These are phyloP conservation scores for Diarsia rubi DNA, from an alignment of 2,888 invertebrate species.

Conservation along the genomic window DNA sequence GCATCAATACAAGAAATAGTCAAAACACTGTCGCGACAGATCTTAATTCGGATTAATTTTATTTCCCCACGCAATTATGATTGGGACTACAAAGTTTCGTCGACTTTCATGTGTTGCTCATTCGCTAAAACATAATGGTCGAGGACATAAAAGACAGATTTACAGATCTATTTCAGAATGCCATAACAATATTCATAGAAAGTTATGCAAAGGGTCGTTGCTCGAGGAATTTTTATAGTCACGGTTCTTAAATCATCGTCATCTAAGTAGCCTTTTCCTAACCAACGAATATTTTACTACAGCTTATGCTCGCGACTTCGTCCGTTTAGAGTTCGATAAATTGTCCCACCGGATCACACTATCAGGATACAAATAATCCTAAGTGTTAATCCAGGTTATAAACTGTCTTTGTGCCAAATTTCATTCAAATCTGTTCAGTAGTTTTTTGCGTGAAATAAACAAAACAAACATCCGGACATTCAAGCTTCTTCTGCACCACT, in stretches of 20 bases:
- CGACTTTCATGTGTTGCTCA: conserved; percentile 55
- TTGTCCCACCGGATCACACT: too few relatives aligned
- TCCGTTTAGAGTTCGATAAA: too few relatives aligned
- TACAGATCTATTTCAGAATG: conserved; percentile 54
- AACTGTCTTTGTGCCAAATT: too few relatives aligned
- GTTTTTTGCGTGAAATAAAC: too few relatives aligned
- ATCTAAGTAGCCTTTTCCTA: background rate
- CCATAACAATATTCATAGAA: conserved; percentile 56
- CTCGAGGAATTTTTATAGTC: conserved; percentile 6
- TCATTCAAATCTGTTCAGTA: too few relatives aligned
- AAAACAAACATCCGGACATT: too few relatives aligned
- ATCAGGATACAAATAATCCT: too few relatives aligned
- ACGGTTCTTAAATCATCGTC: background rate
- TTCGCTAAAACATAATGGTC: conserved; percentile 57
- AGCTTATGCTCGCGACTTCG: too few relatives aligned
- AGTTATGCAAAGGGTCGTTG: conserved; percentile 37
- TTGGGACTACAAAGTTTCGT: conserved; percentile 56
- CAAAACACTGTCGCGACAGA: conserved; percentile 41
- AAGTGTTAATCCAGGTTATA: too few relatives aligned
- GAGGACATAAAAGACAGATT: conserved; percentile 49
- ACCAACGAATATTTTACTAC: background rate
- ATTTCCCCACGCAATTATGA: conserved; percentile 53
- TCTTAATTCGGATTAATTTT: conserved; percentile 53
- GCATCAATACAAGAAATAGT: conserved; percentile 21
- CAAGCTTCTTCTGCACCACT: too few relatives aligned